Percentiles rank a stretch among this genome's conserved stretches.
Conservation (phyloP, 1,140 invertebrate genomes). For the Apis florea region DNA sequence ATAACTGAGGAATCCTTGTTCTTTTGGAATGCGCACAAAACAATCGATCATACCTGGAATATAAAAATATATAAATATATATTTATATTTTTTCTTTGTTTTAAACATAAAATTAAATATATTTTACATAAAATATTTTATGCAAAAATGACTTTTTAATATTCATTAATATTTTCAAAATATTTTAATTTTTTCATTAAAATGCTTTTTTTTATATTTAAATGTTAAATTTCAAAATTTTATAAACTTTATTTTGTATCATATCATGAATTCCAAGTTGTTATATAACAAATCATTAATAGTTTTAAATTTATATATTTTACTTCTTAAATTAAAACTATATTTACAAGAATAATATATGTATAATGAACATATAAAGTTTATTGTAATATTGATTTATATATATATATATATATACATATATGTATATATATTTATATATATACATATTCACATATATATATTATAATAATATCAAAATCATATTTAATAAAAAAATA, state of each 20-base stretch:
- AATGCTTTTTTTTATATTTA: neutral
- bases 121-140: too few species aligned
- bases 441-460: too few species aligned
- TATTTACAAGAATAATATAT: neutral
- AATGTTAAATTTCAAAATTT: neutral
- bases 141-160: too few species aligned
- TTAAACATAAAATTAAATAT: too few species aligned
- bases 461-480: too few species aligned
- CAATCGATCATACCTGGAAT: conserved; percentile 91
- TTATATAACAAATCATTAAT: conserved; percentile 23
- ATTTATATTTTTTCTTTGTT: neutral
- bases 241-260: neutral
- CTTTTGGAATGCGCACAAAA: conserved; percentile 91
- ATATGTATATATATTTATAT: too few species aligned
- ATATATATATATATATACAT: too few species aligned
- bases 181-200: neutral
- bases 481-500: too few species aligned
- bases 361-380: too few species aligned
- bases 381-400: too few species aligned
- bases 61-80: neutral
- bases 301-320: neutral
- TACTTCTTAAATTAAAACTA: neutral
- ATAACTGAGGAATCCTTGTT: conserved; percentile 91
- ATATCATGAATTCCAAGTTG: neutral
- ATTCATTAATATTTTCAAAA: neutral